Evolutionary conservation across 35 echinoderm and acorn worm species (phyloP).

Genomic region (Hemicentrotus pulcherrimus): DNA sequence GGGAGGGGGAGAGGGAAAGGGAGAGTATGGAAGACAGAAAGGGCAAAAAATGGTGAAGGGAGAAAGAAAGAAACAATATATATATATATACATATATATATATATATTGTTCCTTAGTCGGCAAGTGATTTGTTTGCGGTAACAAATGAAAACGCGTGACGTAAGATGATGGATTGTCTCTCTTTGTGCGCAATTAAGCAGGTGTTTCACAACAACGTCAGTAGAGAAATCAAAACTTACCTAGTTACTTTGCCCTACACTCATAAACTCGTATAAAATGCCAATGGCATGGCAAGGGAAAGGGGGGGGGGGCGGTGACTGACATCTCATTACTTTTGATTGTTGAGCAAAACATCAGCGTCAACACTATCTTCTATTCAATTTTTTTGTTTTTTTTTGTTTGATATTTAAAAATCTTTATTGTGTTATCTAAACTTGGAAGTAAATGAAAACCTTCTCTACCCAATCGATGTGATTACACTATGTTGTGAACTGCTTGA

Average conservation of each 20-base stretch:
- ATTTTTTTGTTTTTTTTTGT: too few species aligned
- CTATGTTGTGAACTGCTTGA: too few species aligned
- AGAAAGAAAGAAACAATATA: not conserved
- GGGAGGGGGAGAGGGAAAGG: not conserved
- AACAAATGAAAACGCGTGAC: not conserved
- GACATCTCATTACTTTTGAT: too few species aligned
- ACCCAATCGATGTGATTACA: not conserved
- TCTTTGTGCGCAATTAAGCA: not conserved
- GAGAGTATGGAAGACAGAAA: not conserved
- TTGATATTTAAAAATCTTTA: not conserved
- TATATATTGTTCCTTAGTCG: too few species aligned
- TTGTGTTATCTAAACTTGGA: not conserved
- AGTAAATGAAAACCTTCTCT: not conserved
- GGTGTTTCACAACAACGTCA: not conserved
- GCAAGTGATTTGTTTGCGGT: too few species aligned
- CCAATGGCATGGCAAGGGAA: too few species aligned
- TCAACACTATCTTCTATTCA: too few species aligned
- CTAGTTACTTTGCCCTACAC: not conserved
- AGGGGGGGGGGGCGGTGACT: too few species aligned
- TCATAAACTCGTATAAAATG: not conserved
- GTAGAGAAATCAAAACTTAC: not conserved
- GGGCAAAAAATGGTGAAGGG: too few species aligned
- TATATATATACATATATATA: too few species aligned
- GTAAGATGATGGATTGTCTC: not conserved
- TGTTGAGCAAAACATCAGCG: too few species aligned